Percentiles rank a stretch among this genome's conserved stretches.
Conservation (phyloP, 2,888 invertebrate genomes). For the Candidula unifasciata region DNA sequence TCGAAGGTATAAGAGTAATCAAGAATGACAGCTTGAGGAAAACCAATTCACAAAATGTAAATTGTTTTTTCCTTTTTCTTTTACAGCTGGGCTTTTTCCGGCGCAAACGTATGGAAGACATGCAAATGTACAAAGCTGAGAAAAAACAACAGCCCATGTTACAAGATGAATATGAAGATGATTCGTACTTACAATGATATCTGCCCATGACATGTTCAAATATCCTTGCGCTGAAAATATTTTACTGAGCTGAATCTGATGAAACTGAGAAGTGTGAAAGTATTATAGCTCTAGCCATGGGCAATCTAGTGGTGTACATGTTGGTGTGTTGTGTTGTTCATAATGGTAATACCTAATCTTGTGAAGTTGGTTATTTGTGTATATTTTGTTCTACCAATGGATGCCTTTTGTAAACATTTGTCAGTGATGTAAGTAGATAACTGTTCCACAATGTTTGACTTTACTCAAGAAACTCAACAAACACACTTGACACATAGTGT, state of each 20-base stretch:
- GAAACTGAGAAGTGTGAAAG: background rate
- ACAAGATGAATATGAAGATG: conserved; percentile 53
- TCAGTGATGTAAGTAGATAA: background rate
- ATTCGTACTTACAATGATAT: conserved; percentile 10
- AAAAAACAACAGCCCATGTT: conserved; percentile 65
- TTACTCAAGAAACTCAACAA: background rate
- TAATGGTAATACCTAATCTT: background rate
- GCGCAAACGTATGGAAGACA: conserved; percentile 69
- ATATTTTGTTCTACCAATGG: background rate
- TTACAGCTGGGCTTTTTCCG: conserved; percentile 75
- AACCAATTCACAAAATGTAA: background rate
- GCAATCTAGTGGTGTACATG: background rate
- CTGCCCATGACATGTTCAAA: conserved; percentile 10
- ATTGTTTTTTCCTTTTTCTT: conserved; percentile 46
- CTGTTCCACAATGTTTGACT: background rate
- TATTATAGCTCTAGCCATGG: background rate
- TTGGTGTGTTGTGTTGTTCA: background rate
- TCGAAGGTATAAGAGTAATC: too few relatives aligned
- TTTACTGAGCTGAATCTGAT: too few relatives aligned
- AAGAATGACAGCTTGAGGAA: too few relatives aligned
- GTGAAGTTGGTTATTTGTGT: background rate
- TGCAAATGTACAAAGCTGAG: conserved; percentile 68
- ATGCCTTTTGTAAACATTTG: background rate
- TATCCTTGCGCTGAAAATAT: background rate
- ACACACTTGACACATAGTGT: too few relatives aligned